These are phyloP conservation scores for Hyles euphorbiae DNA, from an alignment of 1,140 invertebrate species.

Conservation along the genomic window DNA sequence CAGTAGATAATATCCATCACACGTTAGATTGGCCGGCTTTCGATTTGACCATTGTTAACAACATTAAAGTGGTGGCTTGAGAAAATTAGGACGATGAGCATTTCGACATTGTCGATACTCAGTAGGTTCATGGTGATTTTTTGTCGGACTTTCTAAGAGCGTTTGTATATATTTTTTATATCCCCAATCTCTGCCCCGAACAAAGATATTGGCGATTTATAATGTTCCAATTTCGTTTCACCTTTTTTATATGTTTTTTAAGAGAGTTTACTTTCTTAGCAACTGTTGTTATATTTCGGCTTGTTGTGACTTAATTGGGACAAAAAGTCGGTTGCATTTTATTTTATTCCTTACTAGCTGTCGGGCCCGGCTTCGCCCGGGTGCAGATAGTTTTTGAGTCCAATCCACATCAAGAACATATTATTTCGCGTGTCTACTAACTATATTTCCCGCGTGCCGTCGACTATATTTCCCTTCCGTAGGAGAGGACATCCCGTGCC, in stretches of 20 bases:
- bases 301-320: too few species aligned
- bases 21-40: conserved; percentile 19
- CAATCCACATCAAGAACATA: too few species aligned
- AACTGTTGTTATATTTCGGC: background rate
- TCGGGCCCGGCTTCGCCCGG: too few species aligned
- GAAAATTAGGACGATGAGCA: conserved; percentile 13
- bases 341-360: too few species aligned
- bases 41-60: conserved; percentile 25
- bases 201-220: conserved; percentile 18
- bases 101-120: conserved; percentile 9
- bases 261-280: background rate
- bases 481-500: too few species aligned
- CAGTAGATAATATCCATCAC: conserved; percentile 4
- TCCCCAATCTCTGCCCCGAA: conserved; percentile 7
- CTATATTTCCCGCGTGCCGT: too few species aligned
- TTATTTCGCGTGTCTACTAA: too few species aligned
- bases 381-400: too few species aligned
- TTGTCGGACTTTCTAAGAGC: conserved; percentile 26
- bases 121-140: conserved; percentile 15
- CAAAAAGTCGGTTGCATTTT: too few species aligned
- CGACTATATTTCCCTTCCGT: too few species aligned
- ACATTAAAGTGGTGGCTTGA: conserved; percentile 5
- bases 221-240: conserved; percentile 12
- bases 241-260: conserved; percentile 3
- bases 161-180: conserved; percentile 18